Evolutionary conservation across 37 sponge, comb jelly and placozoan genomes (phyloP).

Genomic region (Chondrosia reniformis): DNA sequence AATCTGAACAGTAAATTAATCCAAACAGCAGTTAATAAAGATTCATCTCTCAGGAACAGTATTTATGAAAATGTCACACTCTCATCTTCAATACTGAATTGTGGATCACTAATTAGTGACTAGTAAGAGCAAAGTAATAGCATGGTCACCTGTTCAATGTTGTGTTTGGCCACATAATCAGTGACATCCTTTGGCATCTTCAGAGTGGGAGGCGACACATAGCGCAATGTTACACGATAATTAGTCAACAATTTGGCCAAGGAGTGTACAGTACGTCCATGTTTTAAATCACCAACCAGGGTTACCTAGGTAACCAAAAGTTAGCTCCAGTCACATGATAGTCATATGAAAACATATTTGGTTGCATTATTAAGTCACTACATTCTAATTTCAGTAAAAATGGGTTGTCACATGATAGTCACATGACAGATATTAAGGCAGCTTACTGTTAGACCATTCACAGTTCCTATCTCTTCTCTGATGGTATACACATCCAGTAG

Average conservation of each 20-base stretch:
- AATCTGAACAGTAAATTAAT: not conserved
- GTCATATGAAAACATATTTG: no score
- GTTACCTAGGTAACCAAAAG: no score
- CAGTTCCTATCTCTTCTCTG: conserved; percentile 98
- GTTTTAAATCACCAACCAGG: conserved; percentile 98
- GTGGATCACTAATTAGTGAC: not conserved
- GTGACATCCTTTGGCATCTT: conserved; percentile 83
- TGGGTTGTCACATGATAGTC: no score
- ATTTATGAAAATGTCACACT: not conserved
- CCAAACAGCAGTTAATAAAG: not conserved
- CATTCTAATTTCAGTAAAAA: no score
- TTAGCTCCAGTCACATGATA: no score
- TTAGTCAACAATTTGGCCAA: conserved; percentile 89
- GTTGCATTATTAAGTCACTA: no score
- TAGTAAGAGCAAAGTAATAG: not conserved
- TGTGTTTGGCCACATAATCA: conserved; percentile 56
- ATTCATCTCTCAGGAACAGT: not conserved
- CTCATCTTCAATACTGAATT: not conserved
- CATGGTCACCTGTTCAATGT: conserved; percentile 30
- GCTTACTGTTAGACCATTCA: conserved; percentile 94
- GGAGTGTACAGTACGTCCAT: conserved; percentile 98
- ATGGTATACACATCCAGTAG: conserved; percentile 98
- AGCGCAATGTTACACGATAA: conserved; percentile 79
- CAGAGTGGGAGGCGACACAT: conserved; percentile 80
- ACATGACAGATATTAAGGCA: no score